Evolutionary conservation across 2,888 invertebrate species (phyloP), one percentile per base, ranked within the genome.

Genomic region (Cantharis rustica): DNA sequence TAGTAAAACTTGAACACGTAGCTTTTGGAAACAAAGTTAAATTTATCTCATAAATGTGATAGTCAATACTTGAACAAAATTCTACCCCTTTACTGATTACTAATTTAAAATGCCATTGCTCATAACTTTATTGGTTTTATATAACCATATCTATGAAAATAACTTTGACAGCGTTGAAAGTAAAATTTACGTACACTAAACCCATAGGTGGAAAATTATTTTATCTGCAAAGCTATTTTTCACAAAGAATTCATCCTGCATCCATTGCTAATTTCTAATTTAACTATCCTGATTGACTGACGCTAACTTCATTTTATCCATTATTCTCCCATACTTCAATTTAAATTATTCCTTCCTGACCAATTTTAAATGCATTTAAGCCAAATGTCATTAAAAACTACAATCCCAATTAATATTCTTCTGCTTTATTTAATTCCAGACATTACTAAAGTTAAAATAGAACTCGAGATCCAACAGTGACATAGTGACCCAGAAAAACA

Each of bases 11-110:
- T 66, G 16, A 66, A 66, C 23, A 66, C 64, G 16, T n/a, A 66
- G 64, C 64, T 66, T 66, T 66, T 20, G 23, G 16, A 66, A 66
- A 66, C 64, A 66, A 66, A 66, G 64, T 66, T 66, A 66, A 66
- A 66, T 66, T 66, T 66, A 66, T 16, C 64, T 66, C 64, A 15
- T 66, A 66, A 66, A 66, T 16, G 23, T 16, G 64, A 66, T 20
- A 66, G 64, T 66, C 64, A 23, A 66, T 66, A 66, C 64, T 66
- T 66, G 13, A 66, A 66, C 20, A 66, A 66, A 66, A 20, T 23
- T 66, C 13, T 66, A 20, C 23, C 17, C 64, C 23, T 23, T 20
- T 66, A 20, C 64, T 20, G 63, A 63, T 63, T 63, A 63, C 17
- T 63, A 66, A 66, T 66, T 63, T 63, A 63, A 66, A 16, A 16